phyloP scores from a whole-genome alignment of 2,888 invertebrate genomes.

The Netelia fuscicornis region DNA sequence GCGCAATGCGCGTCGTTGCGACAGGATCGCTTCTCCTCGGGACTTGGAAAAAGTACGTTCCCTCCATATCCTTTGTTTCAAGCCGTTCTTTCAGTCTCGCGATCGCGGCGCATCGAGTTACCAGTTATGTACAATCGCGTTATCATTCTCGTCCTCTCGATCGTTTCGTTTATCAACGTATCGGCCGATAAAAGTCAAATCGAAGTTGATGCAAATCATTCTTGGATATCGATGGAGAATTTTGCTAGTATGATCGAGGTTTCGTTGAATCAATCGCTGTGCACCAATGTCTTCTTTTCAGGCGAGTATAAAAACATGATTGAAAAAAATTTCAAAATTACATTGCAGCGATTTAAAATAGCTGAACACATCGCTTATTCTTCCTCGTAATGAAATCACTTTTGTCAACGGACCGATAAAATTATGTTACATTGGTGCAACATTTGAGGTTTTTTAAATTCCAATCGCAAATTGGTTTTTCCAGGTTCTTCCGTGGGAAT shows the following conservation, averaged over 20 bases:
- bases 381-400: too few species aligned
- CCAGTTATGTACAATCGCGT: not conserved
- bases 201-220: not conserved
- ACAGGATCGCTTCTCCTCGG: not conserved
- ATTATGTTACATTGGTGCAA: too few species aligned
- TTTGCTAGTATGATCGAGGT: slow-evolving; percentile 70
- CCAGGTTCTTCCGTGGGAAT: slow-evolving; percentile 69
- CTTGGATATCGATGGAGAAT: slow-evolving; percentile 72
- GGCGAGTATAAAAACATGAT: slow-evolving; percentile 65
- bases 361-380: too few species aligned
- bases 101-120: not conserved
- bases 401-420: too few species aligned
- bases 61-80: not conserved
- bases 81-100: not conserved
- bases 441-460: too few species aligned
- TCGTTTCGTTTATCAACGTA: not conserved
- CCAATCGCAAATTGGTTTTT: slow-evolving; percentile 16
- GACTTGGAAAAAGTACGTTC: not conserved
- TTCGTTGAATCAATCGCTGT: slow-evolving; percentile 72
- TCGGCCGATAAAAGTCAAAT: not conserved
- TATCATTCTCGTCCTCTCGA: not conserved
- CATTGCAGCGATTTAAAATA: not conserved
- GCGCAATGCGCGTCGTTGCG: not conserved
- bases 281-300: slow-evolving; percentile 75
- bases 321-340: not conserved